A percentile compares a stretch with the other conserved stretches of the same genome.
phyloP scores from a whole-genome alignment of 2,113 vertebrate genomes.

The Lagopus leucura region DNA sequence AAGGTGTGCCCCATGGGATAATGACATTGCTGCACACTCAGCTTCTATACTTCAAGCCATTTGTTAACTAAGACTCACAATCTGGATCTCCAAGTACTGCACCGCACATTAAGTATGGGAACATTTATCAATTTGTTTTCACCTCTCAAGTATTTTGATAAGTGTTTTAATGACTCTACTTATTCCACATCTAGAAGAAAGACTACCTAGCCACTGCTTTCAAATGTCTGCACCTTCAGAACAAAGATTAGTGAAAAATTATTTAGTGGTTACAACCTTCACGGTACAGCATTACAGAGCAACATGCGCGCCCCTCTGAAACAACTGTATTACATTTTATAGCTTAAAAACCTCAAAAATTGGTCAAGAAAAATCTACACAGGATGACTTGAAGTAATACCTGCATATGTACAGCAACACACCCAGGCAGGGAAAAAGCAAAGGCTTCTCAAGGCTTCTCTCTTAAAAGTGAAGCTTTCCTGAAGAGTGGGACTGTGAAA shows the following conservation, averaged over 20 bases:
- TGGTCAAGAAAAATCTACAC: neutral
- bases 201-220: neutral
- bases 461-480: neutral
- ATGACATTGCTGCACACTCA: neutral
- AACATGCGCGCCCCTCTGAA: neutral
- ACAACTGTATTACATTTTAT: neutral
- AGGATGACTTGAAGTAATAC: neutral
- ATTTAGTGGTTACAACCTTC: neutral
- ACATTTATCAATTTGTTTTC: neutral
- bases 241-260: neutral
- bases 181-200: neutral
- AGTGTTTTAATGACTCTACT: neutral
- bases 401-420: rapidly evolving
- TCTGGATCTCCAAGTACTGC: neutral
- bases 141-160: neutral
- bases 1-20: conserved; percentile 8
- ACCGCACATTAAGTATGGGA: neutral
- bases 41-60: neutral
- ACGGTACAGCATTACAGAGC: neutral
- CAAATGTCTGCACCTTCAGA: neutral
- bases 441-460: neutral
- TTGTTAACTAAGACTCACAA: conserved; percentile 17
- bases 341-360: neutral
- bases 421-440: neutral
- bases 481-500: neutral